Conservation (phyloP, 2,888 invertebrate genomes). For the Uloborus plumipes region DNA sequence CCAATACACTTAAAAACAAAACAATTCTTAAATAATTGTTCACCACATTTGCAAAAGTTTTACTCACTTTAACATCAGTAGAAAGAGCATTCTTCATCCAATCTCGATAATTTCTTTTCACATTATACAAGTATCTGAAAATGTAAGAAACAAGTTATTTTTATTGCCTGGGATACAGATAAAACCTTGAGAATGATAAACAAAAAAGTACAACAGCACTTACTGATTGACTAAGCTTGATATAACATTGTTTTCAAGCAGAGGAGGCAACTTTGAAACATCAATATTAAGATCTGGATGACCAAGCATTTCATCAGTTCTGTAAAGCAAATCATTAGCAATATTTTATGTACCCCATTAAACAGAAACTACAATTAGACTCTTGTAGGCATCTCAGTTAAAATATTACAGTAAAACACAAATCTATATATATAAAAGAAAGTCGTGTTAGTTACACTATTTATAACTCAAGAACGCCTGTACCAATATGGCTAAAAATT, state of each 20-base stretch:
- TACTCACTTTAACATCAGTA: conserved; percentile 80
- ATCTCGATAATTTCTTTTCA: conserved; percentile 90
- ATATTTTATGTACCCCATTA: too few relatives aligned
- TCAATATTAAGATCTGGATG: conserved; percentile 83
- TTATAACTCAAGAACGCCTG: too few relatives aligned
- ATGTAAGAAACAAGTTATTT: conserved; percentile 12
- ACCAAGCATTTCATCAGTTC: conserved; percentile 87
- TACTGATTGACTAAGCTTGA: conserved; percentile 86
- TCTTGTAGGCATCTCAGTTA: too few relatives aligned
- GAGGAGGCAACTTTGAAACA: conserved; percentile 74
- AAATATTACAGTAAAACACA: too few relatives aligned
- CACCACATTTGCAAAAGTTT: neutral
- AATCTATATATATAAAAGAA: too few relatives aligned
- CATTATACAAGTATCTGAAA: conserved; percentile 76
- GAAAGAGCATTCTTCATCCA: conserved; percentile 96
- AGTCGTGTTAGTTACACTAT: too few relatives aligned
- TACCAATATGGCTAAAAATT: too few relatives aligned
- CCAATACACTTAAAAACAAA: too few relatives aligned
- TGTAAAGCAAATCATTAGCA: conserved; percentile 66
- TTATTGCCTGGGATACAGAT: neutral
- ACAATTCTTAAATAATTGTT: neutral
- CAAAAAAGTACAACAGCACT: conserved; percentile 72
- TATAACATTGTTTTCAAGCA: conserved; percentile 82
- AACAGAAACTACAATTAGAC: too few relatives aligned
- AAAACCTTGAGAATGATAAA: neutral